Evolutionary conservation across 2,113 vertebrate genomes (phyloP).

Genomic region (Alligator mississippiensis): DNA sequence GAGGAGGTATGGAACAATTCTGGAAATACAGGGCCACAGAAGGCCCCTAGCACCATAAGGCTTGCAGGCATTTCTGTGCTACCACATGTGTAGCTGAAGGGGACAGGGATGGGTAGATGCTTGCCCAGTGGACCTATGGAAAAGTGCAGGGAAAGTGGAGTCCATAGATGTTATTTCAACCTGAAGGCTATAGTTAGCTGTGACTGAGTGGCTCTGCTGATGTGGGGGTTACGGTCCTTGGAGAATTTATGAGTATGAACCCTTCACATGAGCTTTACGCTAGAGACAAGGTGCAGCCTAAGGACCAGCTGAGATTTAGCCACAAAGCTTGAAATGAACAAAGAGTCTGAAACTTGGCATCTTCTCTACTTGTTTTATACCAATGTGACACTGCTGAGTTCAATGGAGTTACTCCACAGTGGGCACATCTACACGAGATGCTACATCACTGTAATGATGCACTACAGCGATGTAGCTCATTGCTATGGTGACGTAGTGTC

Average conservation of each 20-base stretch:
- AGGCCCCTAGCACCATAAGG: background rate
- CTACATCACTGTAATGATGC: no score
- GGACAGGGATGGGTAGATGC: background rate
- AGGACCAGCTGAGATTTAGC: background rate
- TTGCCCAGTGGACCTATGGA: background rate
- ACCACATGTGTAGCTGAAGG: background rate
- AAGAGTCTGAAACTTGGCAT: background rate
- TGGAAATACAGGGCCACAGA: background rate
- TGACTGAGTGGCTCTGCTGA: background rate
- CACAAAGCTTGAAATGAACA: background rate
- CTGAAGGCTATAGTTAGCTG: background rate
- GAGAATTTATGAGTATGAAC: background rate
- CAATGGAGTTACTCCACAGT: background rate
- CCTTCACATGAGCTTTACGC: background rate
- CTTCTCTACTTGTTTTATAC: background rate
- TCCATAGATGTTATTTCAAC: background rate
- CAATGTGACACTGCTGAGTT: background rate
- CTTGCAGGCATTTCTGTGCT: background rate
- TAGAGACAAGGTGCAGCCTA: background rate
- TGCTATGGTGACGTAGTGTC: no score
- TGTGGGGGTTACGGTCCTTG: background rate
- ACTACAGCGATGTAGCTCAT: no score
- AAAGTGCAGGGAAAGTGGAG: background rate
- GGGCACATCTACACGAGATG: no score
- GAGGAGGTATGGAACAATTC: background rate